Base-by-base conservation (phyloP, 2,888 invertebrate species). In the Embidobia sp. region DNA sequence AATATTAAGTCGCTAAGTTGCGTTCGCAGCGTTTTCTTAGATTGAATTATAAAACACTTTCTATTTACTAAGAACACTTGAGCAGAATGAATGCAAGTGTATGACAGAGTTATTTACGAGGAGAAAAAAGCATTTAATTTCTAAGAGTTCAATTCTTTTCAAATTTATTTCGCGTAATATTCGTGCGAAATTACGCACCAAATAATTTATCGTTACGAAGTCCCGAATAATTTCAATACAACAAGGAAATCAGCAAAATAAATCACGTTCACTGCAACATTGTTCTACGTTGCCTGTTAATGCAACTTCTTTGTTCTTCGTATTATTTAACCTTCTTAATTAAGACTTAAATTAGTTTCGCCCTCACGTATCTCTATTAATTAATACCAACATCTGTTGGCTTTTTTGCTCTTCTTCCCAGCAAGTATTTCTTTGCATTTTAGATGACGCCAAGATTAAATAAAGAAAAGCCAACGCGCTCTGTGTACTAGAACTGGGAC, bases 261-360 rank as follows among this genome's bases (percentile, higher is more conserved):
- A 26, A 55, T 55, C 53, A 55, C 37, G 27, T 40, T 27, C 0
- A 10, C 18, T 22, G 16, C 18, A 31, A 31, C 49, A 33, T 8
- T 40, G 18, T 13, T 2, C 4, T 4, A 5, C 8, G 33, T 27
- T 35, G 11, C 10, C 29, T n/a, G 27, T 46, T 46, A 59, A 35
- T 35, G 26, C 4, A 26, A 35, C 44, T 59, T 46, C 59, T 37
- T 59, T 59, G 59, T 59, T 59, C 35, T 59, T 59, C 35, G 16
- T 16, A 35, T 59, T 46, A 31, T 59, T 59, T 18, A 35, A 31
- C 16, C 26, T 46, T 59, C 59, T 46, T 59, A 59, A 59, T 44
- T 44, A 59, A 59, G 46, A 46, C 46, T 35, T 46, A 46, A 59
- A 59, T 59, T 59, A 59, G 59, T 46, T 59, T 46, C 13, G 15